phyloP scores from a whole-genome alignment of 2,113 vertebrate genomes.

The Scomber colias region DNA sequence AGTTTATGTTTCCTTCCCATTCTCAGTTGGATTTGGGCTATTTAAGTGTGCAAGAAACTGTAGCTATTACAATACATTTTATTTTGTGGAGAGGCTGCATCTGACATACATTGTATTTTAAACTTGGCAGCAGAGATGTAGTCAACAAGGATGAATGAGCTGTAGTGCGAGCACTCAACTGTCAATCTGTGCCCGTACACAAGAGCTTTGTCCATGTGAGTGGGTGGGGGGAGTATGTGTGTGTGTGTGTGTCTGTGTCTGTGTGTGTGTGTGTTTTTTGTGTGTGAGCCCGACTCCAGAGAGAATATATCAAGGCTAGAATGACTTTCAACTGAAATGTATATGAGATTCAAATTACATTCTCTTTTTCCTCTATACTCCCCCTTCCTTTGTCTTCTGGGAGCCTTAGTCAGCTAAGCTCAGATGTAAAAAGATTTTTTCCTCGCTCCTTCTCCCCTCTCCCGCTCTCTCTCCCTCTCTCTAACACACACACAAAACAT shows the following conservation, averaged over 20 bases:
- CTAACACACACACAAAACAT: conserved; percentile 12
- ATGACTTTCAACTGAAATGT: conserved; percentile 88
- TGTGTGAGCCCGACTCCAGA: conserved; percentile 75
- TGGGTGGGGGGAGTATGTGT: conserved; percentile 43
- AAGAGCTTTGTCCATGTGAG: conserved; percentile 66
- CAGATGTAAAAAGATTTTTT: conserved; percentile 66
- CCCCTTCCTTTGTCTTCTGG: conserved; percentile 75
- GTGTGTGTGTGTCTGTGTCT: conserved; percentile 35
- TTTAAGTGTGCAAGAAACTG: conserved; percentile 35
- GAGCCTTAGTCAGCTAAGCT: conserved; percentile 82
- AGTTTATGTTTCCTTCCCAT: conserved; percentile 37
- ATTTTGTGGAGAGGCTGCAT: conserved; percentile 48
- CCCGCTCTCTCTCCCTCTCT: conserved; percentile 3
- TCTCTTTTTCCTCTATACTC: conserved; percentile 74
- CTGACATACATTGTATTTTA: conserved; percentile 67
- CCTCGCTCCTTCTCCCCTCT: conserved; percentile 22
- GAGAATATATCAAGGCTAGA: conserved; percentile 84
- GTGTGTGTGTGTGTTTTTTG: conserved; percentile 50
- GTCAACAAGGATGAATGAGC: conserved; percentile 77
- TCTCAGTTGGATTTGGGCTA: conserved; percentile 31
- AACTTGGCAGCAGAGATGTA: conserved; percentile 66
- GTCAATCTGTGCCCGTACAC: conserved; percentile 75
- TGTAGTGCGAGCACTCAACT: conserved; percentile 73
- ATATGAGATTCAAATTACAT: conserved; percentile 86
- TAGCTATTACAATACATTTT: conserved; percentile 52